A percentile compares a stretch with the other conserved stretches of the same genome.
Conservation (phyloP, 2,113 vertebrate species). For the Hydrochoerus hydrochaeris region DNA sequence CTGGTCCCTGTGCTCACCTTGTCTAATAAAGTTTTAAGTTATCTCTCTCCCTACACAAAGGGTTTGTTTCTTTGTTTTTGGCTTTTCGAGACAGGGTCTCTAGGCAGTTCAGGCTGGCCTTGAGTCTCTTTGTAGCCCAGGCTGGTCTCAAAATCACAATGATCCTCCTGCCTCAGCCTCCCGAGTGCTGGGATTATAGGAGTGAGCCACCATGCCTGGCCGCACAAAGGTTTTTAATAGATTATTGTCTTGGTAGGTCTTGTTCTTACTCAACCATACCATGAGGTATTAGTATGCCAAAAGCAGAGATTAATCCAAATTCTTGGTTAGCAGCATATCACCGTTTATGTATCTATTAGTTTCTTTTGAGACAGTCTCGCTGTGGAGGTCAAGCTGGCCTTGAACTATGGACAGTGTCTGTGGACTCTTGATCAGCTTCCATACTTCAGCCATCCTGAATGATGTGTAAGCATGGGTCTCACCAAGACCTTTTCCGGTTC, state of each 20-base stretch:
- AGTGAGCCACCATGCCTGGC: too few relatives aligned
- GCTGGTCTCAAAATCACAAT: too few relatives aligned
- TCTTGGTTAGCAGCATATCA: accelerated
- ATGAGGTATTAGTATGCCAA: background rate
- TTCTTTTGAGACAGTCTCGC: background rate
- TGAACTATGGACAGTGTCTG: background rate
- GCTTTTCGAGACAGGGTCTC: too few relatives aligned
- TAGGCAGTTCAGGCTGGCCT: too few relatives aligned
- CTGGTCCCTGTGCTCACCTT: background rate
- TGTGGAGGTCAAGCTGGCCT: background rate
- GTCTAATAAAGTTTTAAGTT: accelerated
- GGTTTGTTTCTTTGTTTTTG: too few relatives aligned
- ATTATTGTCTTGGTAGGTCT: background rate
- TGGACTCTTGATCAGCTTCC: background rate
- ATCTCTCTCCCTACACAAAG: background rate
- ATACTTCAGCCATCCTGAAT: background rate
- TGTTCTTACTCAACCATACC: background rate
- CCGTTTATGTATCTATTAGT: accelerated
- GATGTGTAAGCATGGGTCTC: background rate
- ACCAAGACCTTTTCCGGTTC: background rate
- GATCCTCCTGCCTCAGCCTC: too few relatives aligned
- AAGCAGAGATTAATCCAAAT: background rate
- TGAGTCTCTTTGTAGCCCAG: too few relatives aligned
- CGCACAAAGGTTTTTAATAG: background rate
- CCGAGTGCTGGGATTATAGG: too few relatives aligned